Evolutionary conservation across 2,888 invertebrate species (phyloP).

Genomic region (Parasteatoda lunata): DNA sequence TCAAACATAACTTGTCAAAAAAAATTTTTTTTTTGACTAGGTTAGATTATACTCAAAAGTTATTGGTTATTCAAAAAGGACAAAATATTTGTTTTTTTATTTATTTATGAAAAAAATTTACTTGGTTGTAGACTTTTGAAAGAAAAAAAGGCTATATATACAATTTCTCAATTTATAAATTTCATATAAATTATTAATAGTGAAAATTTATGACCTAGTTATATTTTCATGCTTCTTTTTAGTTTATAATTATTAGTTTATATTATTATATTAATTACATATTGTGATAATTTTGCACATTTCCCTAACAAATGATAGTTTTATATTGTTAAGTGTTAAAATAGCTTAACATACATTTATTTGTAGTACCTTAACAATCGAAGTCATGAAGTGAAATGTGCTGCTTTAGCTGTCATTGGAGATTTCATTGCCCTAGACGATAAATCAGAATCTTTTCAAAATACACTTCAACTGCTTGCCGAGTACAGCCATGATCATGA

Average conservation of each 20-base stretch:
- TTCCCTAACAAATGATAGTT: neutral
- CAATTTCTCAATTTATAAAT: no score
- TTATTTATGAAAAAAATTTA: no score
- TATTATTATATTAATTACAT: neutral
- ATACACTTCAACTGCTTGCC: constrained; percentile 82
- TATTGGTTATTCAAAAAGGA: no score
- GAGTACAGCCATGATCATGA: constrained; percentile 90
- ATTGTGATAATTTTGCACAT: neutral
- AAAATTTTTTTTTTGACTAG: no score
- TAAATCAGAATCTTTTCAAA: constrained; percentile 77
- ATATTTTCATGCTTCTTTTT: neutral
- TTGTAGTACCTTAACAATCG: constrained; percentile 82
- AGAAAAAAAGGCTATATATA: no score
- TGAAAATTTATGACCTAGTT: neutral
- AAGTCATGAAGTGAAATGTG: constrained; percentile 64
- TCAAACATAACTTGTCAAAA: no score
- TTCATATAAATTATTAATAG: no score
- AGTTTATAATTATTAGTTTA: no score
- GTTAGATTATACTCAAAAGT: no score
- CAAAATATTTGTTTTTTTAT: no score
- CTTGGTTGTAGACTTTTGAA: no score
- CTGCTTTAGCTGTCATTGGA: constrained; percentile 86
- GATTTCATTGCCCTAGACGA: constrained; percentile 80
- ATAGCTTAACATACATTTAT: neutral
- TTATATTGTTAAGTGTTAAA: neutral